Evolutionary conservation across 2,113 vertebrate species (phyloP).

Genomic region (Pterocles gutturalis): DNA sequence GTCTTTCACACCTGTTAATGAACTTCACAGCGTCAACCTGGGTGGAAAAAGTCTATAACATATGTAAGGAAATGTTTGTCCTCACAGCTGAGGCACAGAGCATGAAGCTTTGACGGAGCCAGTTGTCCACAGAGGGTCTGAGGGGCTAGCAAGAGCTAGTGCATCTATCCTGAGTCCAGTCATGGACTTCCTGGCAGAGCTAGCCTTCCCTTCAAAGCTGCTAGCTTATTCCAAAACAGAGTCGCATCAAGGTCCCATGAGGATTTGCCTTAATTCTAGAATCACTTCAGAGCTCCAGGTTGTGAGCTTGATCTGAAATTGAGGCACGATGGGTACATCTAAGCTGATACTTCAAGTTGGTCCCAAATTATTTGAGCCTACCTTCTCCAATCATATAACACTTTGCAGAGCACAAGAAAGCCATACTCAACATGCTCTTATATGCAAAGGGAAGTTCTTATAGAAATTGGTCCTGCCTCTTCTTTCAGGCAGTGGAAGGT

Average conservation of each 20-base stretch:
- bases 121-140: accelerated
- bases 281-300: background rate
- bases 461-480: background rate
- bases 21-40: background rate
- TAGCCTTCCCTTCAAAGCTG: background rate
- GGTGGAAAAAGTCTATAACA: background rate
- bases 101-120: background rate
- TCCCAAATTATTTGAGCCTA: background rate
- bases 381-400: background rate
- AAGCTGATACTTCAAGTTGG: background rate
- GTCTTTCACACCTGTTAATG: background rate
- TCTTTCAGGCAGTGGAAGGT: background rate
- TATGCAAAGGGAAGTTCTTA: background rate
- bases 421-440: background rate
- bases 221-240: background rate
- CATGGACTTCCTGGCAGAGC: background rate
- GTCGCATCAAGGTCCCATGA: accelerated
- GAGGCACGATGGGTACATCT: background rate
- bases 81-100: background rate
- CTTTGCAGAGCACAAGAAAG: background rate
- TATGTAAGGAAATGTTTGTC: background rate
- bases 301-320: background rate
- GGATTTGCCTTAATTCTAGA: background rate
- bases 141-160: background rate
- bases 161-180: background rate